Conservation (phyloP, 2,797 vertebrate genomes). For the Myioborus melanocephalus region DNA sequence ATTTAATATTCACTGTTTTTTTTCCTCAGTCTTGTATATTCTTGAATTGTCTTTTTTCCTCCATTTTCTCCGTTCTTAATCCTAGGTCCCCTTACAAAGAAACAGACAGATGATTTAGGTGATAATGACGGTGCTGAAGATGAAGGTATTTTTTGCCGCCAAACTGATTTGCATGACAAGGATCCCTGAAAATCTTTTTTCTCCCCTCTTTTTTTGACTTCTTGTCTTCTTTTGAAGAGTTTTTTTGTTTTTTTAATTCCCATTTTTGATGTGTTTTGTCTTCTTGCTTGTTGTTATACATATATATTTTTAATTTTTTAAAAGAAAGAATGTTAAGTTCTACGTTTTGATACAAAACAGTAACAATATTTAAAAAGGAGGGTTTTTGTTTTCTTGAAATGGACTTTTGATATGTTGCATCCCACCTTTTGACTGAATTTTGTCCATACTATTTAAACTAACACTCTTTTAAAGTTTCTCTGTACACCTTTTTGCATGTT, state of each 20-base stretch:
- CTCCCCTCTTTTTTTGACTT: conserved; percentile 95
- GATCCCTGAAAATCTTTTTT: conserved; percentile 87
- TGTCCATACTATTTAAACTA: conserved; percentile 83
- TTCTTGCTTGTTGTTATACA: conserved; percentile 94
- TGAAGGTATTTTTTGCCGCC: conserved; percentile 98
- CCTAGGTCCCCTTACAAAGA: conserved; percentile 99
- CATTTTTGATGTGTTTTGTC: conserved; percentile 99
- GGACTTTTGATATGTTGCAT: conserved; percentile 94
- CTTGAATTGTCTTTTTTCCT: conserved; percentile 92
- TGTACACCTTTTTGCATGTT: conserved; percentile 92
- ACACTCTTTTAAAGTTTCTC: conserved; percentile 84
- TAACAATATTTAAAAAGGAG: conserved; percentile 76
- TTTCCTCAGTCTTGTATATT: conserved; percentile 89
- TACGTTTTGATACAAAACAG: conserved; percentile 77
- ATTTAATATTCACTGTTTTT: conserved; percentile 83
- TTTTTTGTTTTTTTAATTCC: conserved; percentile 79
- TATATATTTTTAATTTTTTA: conserved; percentile 79
- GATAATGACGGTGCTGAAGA: conserved; percentile 99
- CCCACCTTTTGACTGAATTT: conserved; percentile 85
- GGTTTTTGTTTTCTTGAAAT: conserved; percentile 83
- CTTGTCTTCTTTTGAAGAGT: conserved; percentile 98
- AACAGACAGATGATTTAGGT: conserved; percentile 99
- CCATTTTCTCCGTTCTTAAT: conserved; percentile 98
- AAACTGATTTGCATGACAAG: conserved; percentile 98
- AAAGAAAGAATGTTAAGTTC: conserved; percentile 79